Evolutionary conservation across 2,888 invertebrate genomes (phyloP).

Genomic region (Capitulum mitella): DNA sequence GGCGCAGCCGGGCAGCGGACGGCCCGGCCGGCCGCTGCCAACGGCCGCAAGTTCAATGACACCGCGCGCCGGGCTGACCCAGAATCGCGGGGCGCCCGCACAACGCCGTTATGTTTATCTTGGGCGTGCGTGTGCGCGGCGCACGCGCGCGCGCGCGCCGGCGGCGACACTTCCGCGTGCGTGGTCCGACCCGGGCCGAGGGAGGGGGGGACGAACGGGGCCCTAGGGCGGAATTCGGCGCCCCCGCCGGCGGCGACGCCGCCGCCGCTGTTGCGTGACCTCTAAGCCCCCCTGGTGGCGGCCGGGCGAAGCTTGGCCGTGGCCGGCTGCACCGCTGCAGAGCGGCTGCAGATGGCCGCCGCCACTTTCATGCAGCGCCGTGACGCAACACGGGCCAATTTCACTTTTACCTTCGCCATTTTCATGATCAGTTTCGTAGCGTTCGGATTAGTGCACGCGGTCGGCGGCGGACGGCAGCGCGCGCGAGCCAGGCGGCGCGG

Average conservation of each 20-base stretch:
- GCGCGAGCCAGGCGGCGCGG: background rate
- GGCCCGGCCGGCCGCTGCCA: constrained; percentile 26
- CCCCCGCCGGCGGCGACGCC: background rate
- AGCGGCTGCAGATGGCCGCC: background rate
- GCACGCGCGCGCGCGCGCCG: background rate
- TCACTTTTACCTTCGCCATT: constrained; percentile 24
- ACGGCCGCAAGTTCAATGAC: constrained; percentile 16
- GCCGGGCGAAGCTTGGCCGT: background rate
- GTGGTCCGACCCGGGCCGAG: background rate
- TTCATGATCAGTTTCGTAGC: background rate
- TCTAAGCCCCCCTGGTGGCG: background rate
- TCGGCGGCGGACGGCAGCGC: background rate
- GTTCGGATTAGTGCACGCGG: background rate
- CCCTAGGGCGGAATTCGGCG: too few relatives aligned
- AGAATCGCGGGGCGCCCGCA: constrained; percentile 9
- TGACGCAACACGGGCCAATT: constrained; percentile 10
- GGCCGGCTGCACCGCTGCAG: background rate
- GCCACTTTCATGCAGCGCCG: constrained; percentile 2
- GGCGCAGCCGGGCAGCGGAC: constrained; percentile 1
- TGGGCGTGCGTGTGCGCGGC: constrained; percentile 17
- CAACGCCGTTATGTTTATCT: constrained; percentile 20
- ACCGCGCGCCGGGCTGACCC: background rate
- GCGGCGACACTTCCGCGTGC: constrained; percentile 11
- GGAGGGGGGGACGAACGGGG: too few relatives aligned
- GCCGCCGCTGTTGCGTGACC: background rate